Base-by-base conservation (phyloP, 2,113 vertebrate species). In the Catharus bicknelli region DNA sequence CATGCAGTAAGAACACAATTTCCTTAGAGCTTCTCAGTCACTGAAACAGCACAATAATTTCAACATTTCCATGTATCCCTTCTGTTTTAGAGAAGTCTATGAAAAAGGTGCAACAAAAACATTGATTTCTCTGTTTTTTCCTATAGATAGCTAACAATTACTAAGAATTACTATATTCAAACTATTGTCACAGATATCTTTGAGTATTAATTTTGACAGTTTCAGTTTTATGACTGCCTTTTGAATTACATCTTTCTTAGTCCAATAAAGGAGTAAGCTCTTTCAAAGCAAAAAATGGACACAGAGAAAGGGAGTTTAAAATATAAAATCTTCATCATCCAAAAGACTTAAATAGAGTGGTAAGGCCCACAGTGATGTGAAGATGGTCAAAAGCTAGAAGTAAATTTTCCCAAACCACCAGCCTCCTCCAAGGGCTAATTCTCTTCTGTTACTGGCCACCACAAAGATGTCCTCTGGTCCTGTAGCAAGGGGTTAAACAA, bases 341-440 rank as follows among this genome's bases (percentile, higher is more conserved):
- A 48, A 88, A 87, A 68, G 54, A 62, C 25, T 48, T 61, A 54
- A 64, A 55, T 27, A 77, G 36, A 57, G 42, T 0, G 0, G 15
- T 10, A 83, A 64, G 27, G 32, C 10, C 32, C 69, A 75, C 32
- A 25, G 13, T 36, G 36, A 76, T 22, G 42, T 32, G 23, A 76
- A 57, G 30, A 25, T 17, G 21, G 61, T 45, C 34, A 89, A 92
- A 88, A 78, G 51, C 36, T 20, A 68, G 53, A 84, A 89, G 51
- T 7, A 67, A 62, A 77, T 76, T 68, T 81, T 53, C 57, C 48
- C 74, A 78, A 90, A 69, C 26, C n/a, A 80, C 26, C 53, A 81
- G 57, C 40, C 74, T 84, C 29, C 42, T 82, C 34, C 20, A 69
- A 38, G 34, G 63, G 25, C 50, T 79, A 50, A 66, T 79, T n/a